These are phyloP conservation scores for Spinibarbus caldwelli DNA, from an alignment of 2,797 vertebrate genomes.

Conservation along the genomic window DNA sequence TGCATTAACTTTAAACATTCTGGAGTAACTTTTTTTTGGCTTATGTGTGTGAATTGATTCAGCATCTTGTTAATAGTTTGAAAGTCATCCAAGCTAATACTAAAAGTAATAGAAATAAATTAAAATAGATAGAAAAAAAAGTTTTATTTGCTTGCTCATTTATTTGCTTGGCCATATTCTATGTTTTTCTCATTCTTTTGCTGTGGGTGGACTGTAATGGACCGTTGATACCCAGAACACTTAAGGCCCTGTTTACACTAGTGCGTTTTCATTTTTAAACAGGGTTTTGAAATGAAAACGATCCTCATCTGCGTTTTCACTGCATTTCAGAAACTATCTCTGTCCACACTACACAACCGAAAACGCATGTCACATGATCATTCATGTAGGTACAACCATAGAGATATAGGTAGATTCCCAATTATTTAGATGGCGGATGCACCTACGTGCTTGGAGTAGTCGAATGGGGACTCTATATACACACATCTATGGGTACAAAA, in stretches of 20 bases:
- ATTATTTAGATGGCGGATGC: no score
- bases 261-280: no score
- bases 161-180: neutral
- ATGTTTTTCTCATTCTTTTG: neutral
- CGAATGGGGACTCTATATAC: no score
- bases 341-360: neutral
- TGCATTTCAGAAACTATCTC: no score
- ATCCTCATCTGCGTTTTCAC: no score
- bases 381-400: no score
- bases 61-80: neutral
- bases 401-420: no score
- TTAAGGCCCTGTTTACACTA: neutral
- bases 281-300: no score
- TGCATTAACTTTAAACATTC: neutral
- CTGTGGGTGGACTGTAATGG: neutral
- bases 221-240: neutral
- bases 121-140: no score
- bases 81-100: neutral
- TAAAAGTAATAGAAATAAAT: neutral
- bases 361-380: no score
- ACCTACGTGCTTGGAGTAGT: no score
- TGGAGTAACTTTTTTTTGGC: neutral
- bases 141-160: neutral
- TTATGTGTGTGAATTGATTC: neutral
- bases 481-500: no score